These are phyloP conservation scores for Cryptoprocta ferox DNA, from an alignment of 2,797 vertebrate genomes.

Conservation along the genomic window DNA sequence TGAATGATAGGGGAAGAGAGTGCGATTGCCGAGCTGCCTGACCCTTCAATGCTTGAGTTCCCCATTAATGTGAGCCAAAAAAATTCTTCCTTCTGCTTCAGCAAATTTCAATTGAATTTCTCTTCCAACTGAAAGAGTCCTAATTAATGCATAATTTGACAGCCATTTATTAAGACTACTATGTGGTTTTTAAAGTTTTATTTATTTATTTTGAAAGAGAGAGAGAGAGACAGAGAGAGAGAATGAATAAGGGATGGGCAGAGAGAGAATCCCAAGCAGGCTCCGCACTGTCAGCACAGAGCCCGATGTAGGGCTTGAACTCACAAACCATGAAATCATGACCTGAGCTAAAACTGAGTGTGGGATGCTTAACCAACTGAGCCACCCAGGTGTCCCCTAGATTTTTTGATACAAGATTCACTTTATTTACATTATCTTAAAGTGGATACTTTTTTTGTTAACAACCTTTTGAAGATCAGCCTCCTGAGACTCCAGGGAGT, in stretches of 20 bases:
- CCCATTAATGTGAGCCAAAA: background rate
- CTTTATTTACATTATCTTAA: background rate
- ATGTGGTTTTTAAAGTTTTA: too few relatives aligned
- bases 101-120: background rate
- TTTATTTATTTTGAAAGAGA: too few relatives aligned
- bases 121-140: background rate
- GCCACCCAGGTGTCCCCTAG: background rate
- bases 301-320: too few relatives aligned
- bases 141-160: background rate
- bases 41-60: background rate
- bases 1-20: background rate
- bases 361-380: too few relatives aligned
- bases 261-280: too few relatives aligned
- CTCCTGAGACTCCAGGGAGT: background rate
- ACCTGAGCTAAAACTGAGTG: too few relatives aligned
- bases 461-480: background rate
- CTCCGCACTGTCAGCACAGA: too few relatives aligned
- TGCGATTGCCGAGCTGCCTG: background rate
- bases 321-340: too few relatives aligned
- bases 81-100: background rate
- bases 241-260: too few relatives aligned
- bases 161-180: background rate
- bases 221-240: too few relatives aligned
- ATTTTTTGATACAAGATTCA: background rate
- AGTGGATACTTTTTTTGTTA: background rate